A percentile compares a stretch with the other conserved stretches of the same genome.
These are phyloP conservation scores for Hexactinellida sp. DNA, from an alignment of 37 sponge, comb jelly and placozoan species.

Conservation along the genomic window DNA sequence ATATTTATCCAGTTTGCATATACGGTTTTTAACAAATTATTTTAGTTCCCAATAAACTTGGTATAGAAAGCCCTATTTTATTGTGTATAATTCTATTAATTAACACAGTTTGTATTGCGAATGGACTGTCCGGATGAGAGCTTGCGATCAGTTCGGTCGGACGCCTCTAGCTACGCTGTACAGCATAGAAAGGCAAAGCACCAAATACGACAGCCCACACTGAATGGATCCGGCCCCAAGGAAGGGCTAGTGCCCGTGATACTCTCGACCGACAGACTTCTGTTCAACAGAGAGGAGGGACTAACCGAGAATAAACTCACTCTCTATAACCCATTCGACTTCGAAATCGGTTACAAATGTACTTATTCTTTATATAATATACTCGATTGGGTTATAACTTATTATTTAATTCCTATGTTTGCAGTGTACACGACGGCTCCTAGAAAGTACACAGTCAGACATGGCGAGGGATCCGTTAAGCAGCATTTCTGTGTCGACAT, in stretches of 20 bases:
- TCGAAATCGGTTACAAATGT: conserved; percentile 52
- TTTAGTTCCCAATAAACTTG: too few relatives aligned
- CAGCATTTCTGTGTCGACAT: background rate
- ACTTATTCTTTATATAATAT: background rate
- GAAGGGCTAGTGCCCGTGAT: background rate
- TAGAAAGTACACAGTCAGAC: background rate
- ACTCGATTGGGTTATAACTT: too few relatives aligned
- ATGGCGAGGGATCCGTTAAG: background rate
- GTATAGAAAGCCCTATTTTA: too few relatives aligned
- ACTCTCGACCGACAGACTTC: background rate
- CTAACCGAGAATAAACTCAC: conserved; percentile 59
- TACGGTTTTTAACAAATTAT: too few relatives aligned
- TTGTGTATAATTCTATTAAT: background rate
- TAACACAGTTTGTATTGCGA: background rate
- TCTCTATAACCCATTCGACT: conserved; percentile 77
- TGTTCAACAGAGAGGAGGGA: background rate
- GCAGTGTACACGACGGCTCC: background rate
- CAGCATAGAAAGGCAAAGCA: conserved; percentile 3
- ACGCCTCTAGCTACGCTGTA: background rate
- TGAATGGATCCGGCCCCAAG: background rate
- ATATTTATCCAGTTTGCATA: too few relatives aligned
- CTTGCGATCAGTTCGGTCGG: background rate
- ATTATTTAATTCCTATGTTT: background rate
- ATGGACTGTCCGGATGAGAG: background rate
- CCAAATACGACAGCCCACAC: background rate